A percentile compares a stretch with the other conserved stretches of the same genome.
These are phyloP conservation scores for Steinernema hermaphroditum DNA, from an alignment of 2,888 invertebrate genomes.

Conservation along the genomic window DNA sequence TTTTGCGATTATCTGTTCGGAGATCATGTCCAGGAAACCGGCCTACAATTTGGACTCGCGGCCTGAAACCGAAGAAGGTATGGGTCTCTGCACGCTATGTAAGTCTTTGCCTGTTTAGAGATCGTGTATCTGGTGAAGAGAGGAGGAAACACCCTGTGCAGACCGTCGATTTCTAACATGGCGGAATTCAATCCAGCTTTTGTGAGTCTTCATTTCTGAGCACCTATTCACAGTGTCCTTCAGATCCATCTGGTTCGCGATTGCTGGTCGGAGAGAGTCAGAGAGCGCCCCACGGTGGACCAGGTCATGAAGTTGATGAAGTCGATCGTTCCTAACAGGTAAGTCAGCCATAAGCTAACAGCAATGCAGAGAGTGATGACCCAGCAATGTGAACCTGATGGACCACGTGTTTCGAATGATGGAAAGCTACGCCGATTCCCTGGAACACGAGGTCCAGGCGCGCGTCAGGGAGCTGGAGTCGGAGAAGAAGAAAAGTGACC, in stretches of 20 bases:
- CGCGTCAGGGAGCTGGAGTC: constrained; percentile 49
- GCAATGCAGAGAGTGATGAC: too few species aligned
- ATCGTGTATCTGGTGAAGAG: constrained; percentile 60
- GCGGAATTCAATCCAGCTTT: constrained; percentile 7
- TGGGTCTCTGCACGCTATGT: not conserved
- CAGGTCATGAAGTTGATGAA: constrained; percentile 40
- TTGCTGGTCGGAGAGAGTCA: constrained; percentile 57
- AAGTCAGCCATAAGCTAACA: not conserved
- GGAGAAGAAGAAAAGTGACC: constrained; percentile 49
- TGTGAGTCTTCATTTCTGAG: not conserved
- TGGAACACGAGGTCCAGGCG: constrained; percentile 48
- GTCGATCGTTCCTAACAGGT: constrained; percentile 35
- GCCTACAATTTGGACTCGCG: constrained; percentile 3
- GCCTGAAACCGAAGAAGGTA: constrained; percentile 1
- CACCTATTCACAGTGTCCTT: not conserved
- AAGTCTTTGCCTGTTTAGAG: too few species aligned
- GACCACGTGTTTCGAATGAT: constrained; percentile 63
- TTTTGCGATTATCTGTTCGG: constrained; percentile 46
- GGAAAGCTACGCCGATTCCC: constrained; percentile 47
- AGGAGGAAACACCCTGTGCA: constrained; percentile 50
- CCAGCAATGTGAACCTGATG: constrained; percentile 51
- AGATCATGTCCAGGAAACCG: constrained; percentile 42
- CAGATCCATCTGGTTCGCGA: constrained; percentile 54
- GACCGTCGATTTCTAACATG: constrained; percentile 44
- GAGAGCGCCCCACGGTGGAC: constrained; percentile 51